Evolutionary conservation across 2,113 vertebrate genomes (phyloP), one percentile per base, ranked within the genome.

Genomic region (Delphinapterus leucas): DNA sequence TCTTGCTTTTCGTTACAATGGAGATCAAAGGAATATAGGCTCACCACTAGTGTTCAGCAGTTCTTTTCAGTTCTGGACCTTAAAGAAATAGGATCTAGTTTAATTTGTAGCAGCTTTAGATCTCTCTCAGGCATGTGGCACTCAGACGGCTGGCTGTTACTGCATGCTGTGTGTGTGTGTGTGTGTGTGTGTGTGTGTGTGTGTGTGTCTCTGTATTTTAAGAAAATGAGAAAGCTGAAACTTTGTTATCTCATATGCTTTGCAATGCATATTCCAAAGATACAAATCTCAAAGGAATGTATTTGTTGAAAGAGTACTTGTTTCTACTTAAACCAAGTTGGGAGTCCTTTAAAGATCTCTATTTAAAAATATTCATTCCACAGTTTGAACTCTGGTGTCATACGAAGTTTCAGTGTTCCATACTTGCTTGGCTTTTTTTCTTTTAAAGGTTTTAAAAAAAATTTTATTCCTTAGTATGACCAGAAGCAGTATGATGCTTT

Each of bases 21-120:
- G 36, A 98, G 98, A 99, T 99, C 98, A 98, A 97, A 99, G 98
- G 96, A 90, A 76, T 92, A 58, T 91, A 92, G 86, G 98, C 98
- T 97, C 98, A 96, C 96, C 92, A 31, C 77, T 2, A 89, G 70
- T 79, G 71, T 97, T 98, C 89, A 71, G 90, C 92, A 79, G 95
- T 96, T 97, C 97, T 97, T 98, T 97, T 90, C 97, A 97, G 26
- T 82, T 85, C 88, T 90, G 96, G 84, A 97, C 97, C 98, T 98
- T 98, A 90, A 98, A 98, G 95, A 98, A 98, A 98, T 95, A 81
- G 96, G 33, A 97, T 98, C 89, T 88, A 95, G 97, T 90, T 98
- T 98, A 97, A 98, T 99, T 98, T 98, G 86, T 94, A 94, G 70
- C 89, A 96, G 94, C 82, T 91, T 99, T 74, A 98, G 97, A 98